Evolutionary conservation across 2,888 invertebrate genomes (phyloP), one percentile per base, ranked within the genome.

Genomic region (Silvanus unidentatus): DNA sequence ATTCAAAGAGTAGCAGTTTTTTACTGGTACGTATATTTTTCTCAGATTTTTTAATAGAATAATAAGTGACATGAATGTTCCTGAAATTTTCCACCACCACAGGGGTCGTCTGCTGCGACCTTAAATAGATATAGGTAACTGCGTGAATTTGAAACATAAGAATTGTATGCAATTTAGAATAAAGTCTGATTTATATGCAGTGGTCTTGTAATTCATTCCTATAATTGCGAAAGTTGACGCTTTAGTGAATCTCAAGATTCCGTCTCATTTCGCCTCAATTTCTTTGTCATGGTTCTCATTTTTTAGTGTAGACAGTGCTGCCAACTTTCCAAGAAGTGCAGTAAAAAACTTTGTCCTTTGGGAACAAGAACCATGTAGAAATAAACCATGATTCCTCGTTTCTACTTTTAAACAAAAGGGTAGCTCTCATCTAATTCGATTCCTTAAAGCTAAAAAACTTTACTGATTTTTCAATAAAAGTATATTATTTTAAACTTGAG

Each of bases 171-270:
- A 22, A 5, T 5, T 49, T n/a, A 45, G 53, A 55, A 48, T 51
- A 54, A 51, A 53, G 47, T 53, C 50, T 57, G 58, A 60, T 61
- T 62, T 60, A 64, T 59, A 55, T 54, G 48, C 50, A 44, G 52
- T 43, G 49, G 49, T 59, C 60, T 55, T 52, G 59, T 62, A 65
- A 66, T 64, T 65, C 63, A 64, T 64, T 64, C 59, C 52, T 56
- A 59, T 66, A 66, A 67, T 67, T 68, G 63, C 60, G 52, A 62
- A 65, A 67, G 66, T 65, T 65, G 65, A 65, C 64, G 64, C 62
- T 55, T 59, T 54, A 57, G 55, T 59, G 60, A 61, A 61, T 65
- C 62, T 59, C 55, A 50, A 58, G 54, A 63, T 65, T 63, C 61
- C 63, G 56, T 62, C 63, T 62, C 64, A 66, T 69, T 66, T 65